Base-by-base conservation (phyloP, 2,888 invertebrate species). In the Eutolmus rufibarbis region DNA sequence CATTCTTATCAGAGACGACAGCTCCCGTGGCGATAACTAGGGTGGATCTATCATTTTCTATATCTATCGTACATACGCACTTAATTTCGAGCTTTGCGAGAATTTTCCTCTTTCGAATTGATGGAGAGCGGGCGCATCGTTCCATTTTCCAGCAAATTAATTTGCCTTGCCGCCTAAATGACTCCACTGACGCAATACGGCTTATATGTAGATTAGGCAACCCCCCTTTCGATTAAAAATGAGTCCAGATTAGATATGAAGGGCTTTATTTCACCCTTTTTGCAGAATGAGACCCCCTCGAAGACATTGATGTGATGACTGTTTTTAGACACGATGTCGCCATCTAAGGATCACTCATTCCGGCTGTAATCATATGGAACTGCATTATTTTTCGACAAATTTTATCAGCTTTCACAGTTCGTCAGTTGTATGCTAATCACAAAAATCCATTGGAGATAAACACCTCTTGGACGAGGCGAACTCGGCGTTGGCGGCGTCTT, bases 101-200 rank as follows among this genome's bases (percentile, higher is more conserved):
- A 51, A n/a, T 51, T 51, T n/a, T 16, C 51, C 51, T 51, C 51
- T 16, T 51, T n/a, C 19, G n/a, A 51, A 51, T 51, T 51, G 7
- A 51, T 51, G 16, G n/a, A 51, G n/a, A 16, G n/a, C 43, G 16
- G 16, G 16, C 43, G 51, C 51, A 51, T 5, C n/a, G 51, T 8
- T 7, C 46, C 43, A 78, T 78, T 78, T 78, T 78, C 78, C 28
- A 19, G 40, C 23, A 78, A 78, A 78, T 78, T 78, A 78, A 78
- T 78, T 78, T 78, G 78, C 28, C 19, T 78, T 23, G 46, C 5
- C 28, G 43, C 19, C 40, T 43, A 8, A 78, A 78, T 78, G 78
- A 78, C 23, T 23, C 5, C 5, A 46, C 77, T 78, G 78, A 78
- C 78, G 78, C 78, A 78, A 43, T 43, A 34, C n/a, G n/a, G 51